Conservation (phyloP, 2,888 invertebrate genomes). For the Brachyptera risi region DNA sequence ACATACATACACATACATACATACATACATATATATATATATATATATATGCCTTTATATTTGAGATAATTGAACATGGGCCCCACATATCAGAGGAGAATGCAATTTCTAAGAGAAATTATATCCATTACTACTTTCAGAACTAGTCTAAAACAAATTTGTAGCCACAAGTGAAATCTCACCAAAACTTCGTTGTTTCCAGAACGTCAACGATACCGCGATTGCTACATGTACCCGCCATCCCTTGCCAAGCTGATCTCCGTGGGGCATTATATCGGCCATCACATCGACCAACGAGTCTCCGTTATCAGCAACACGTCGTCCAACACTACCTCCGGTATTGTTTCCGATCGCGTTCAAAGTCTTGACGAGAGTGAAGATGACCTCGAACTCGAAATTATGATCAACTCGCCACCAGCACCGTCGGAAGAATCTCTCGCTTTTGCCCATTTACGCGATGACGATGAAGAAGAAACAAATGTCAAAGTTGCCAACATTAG, state of each 20-base stretch:
- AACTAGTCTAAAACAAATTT: too few relatives aligned
- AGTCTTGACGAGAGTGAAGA: conserved; percentile 82
- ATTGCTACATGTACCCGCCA: conserved; percentile 63
- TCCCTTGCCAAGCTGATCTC: conserved; percentile 26
- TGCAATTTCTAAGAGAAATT: too few relatives aligned
- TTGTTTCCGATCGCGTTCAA: conserved; percentile 92
- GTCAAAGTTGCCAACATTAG: conserved; percentile 24
- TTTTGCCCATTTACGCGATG: conserved; percentile 69
- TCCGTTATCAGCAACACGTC: conserved; percentile 90
- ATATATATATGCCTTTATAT: too few relatives aligned
- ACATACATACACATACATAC: too few relatives aligned
- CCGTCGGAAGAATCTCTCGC: conserved; percentile 82
- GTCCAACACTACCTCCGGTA: conserved; percentile 95
- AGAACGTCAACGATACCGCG: conserved; percentile 60
- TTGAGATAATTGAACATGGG: too few relatives aligned
- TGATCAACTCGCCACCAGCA: conserved; percentile 79
- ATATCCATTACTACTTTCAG: too few relatives aligned
- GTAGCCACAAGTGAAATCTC: too few relatives aligned
- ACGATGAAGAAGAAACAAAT: conserved; percentile 43
- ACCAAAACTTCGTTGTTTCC: too few relatives aligned
- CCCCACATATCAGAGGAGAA: too few relatives aligned
- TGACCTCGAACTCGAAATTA: conserved; percentile 58
- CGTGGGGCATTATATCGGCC: conserved; percentile 47
- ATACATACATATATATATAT: too few relatives aligned
- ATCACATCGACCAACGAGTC: conserved; percentile 74